Evolutionary conservation across 2,797 vertebrate species (phyloP).

Genomic region (Rhynchotus rufescens): DNA sequence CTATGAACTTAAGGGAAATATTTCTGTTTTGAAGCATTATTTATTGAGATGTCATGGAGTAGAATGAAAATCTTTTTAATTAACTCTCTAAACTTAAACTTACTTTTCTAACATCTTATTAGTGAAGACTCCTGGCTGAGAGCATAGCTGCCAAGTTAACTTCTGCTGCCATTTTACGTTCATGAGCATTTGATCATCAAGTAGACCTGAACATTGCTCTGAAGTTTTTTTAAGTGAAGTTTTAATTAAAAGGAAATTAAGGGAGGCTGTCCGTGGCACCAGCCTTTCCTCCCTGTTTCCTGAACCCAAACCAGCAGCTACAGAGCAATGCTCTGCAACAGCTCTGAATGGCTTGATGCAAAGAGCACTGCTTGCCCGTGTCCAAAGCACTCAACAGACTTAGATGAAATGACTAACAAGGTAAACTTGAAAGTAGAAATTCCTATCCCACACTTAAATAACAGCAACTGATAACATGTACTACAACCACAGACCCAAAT

Average conservation of each 20-base stretch:
- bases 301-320: background rate
- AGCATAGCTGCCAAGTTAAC: background rate
- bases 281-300: background rate
- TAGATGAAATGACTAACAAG: background rate
- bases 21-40: background rate
- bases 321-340: background rate
- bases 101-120: background rate
- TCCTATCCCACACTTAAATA: background rate
- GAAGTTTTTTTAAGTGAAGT: background rate
- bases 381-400: background rate
- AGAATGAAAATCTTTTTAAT: background rate
- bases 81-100: background rate
- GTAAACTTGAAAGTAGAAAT: background rate
- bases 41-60: background rate
- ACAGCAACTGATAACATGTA: background rate
- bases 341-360: background rate
- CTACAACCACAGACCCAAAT: background rate
- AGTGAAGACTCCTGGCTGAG: background rate
- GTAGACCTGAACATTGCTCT: background rate
- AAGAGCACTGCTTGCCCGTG: background rate
- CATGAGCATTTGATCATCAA: background rate
- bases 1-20: background rate
- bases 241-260: background rate
- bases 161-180: background rate
- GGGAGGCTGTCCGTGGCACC: fast-evolving